A percentile compares a stretch with the other conserved stretches of the same genome.
These are phyloP conservation scores for Hydrozoanthus tunicans DNA, from an alignment of 64 coral and sea anemone species.

Conservation along the genomic window DNA sequence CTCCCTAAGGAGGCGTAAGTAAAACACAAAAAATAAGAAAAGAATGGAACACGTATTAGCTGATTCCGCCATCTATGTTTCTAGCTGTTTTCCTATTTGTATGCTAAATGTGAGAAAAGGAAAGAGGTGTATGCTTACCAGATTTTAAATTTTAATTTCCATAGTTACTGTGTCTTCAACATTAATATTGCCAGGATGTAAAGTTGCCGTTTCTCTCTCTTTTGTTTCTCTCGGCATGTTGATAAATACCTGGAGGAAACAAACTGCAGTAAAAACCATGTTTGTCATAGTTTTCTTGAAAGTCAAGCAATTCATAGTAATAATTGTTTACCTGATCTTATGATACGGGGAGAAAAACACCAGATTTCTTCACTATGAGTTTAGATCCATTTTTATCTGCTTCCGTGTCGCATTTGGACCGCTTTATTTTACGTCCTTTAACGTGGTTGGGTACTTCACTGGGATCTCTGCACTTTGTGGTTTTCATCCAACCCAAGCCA, in stretches of 20 bases:
- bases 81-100: background rate
- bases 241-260: slow-evolving; percentile 6
- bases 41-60: background rate
- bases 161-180: background rate
- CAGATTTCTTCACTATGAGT: slow-evolving; percentile 2
- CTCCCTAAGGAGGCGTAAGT: too few species aligned
- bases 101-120: background rate
- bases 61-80: background rate
- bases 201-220: background rate
- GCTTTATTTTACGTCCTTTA: background rate
- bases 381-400: background rate
- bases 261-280: background rate
- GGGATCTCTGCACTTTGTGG: slow-evolving; percentile 7
- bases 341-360: slow-evolving; percentile 11
- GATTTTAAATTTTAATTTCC: slow-evolving; percentile 2
- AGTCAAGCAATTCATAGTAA: background rate
- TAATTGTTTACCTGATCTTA: slow-evolving; percentile 27
- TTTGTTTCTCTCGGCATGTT: background rate
- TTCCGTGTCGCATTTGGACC: slow-evolving; percentile 31
- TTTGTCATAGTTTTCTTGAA: background rate
- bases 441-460: slow-evolving; percentile 1
- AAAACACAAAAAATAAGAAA: background rate
- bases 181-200: background rate
- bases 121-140: background rate
- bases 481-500: slow-evolving; percentile 35